A percentile compares a stretch with the other conserved stretches of the same genome.
phyloP scores from a whole-genome alignment of 35 echinoderm and acorn worm species.

The Lytechinus pictus region DNA sequence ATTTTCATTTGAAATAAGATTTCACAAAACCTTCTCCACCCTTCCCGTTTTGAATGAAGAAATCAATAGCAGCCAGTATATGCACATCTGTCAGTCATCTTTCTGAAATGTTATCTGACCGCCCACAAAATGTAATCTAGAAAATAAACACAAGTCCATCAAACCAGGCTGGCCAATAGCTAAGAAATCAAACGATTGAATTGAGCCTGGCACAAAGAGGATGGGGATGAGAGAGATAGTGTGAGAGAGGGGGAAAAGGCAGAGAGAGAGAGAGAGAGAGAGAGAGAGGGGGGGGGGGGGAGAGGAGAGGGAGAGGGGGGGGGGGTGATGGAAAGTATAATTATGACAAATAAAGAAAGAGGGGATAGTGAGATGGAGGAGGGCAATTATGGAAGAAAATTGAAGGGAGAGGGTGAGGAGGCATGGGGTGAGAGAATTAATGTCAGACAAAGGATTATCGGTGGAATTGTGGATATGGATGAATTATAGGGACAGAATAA shows the following conservation, averaged over 20 bases:
- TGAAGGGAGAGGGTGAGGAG: too few relatives aligned
- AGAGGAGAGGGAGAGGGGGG: too few relatives aligned
- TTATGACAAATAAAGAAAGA: too few relatives aligned
- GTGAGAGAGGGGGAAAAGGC: not conserved
- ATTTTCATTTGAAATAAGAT: not conserved
- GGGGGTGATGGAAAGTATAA: too few relatives aligned
- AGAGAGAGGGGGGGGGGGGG: too few relatives aligned
- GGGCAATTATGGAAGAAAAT: too few relatives aligned
- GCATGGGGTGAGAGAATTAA: too few relatives aligned
- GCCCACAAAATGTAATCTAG: constrained; percentile 7
- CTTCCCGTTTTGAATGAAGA: not conserved
- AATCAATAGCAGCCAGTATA: not conserved
- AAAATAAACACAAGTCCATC: constrained; percentile 28
- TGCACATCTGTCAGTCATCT: constrained; percentile 5
- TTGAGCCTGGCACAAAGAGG: not conserved
- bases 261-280: too few relatives aligned
- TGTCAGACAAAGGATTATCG: too few relatives aligned
- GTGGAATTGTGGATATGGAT: too few relatives aligned
- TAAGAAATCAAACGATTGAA: not conserved
- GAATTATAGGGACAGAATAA: too few relatives aligned
- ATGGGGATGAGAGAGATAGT: not conserved
- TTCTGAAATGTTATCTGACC: not conserved
- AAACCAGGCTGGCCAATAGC: not conserved
- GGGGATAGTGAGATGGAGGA: too few relatives aligned
- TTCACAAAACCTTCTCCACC: not conserved